Conservation (phyloP, 2,888 invertebrate genomes). For the Heliconius ethilla region DNA sequence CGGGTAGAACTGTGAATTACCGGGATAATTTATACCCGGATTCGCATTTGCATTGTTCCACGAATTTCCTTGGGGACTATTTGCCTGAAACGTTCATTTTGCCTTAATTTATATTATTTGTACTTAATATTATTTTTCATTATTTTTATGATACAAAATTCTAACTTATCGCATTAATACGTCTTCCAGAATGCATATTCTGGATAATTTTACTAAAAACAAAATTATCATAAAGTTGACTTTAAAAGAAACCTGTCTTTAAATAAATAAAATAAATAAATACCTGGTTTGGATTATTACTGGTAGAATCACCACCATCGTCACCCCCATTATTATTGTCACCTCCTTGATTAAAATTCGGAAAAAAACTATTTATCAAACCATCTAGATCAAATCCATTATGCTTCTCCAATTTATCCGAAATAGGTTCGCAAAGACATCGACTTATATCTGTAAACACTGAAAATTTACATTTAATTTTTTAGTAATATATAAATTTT, state of each 20-base stretch:
- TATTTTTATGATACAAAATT: background rate
- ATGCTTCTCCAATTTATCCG: conserved; percentile 14
- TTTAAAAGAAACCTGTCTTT: background rate
- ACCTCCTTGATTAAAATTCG: conserved; percentile 18
- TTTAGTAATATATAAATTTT: background rate
- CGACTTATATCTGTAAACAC: background rate
- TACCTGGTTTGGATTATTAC: conserved; percentile 19
- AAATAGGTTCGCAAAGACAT: background rate
- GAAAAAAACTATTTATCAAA: conserved; percentile 25
- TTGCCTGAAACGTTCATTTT: conserved; percentile 30
- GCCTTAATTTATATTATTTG: conserved; percentile 17
- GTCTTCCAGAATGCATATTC: background rate
- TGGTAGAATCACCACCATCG: background rate
- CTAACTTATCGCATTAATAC: background rate
- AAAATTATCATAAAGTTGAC: no score
- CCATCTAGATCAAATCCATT: conserved; percentile 21
- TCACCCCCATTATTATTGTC: background rate
- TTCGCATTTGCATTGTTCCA: conserved; percentile 51
- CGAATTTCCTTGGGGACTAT: conserved; percentile 42
- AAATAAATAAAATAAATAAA: background rate
- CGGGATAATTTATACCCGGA: conserved; percentile 52
- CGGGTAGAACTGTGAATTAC: conserved; percentile 52
- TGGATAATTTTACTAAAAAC: background rate
- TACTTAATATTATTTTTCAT: background rate
- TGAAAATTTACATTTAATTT: background rate